Evolutionary conservation across 2,888 invertebrate genomes (phyloP).

Genomic region (Lasioglossum pauxillum): DNA sequence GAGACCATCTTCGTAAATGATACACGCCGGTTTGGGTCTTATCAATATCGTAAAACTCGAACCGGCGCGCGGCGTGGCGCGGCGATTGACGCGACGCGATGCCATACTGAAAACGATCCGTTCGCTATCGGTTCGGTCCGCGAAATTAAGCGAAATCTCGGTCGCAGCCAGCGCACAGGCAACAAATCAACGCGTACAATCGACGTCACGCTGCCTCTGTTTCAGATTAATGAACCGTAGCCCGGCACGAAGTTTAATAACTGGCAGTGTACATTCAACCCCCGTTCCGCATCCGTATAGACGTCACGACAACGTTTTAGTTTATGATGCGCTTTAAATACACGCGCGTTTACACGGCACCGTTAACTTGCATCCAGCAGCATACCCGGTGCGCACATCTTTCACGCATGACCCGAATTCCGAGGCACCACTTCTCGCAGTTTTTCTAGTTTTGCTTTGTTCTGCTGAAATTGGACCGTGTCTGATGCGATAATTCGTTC

Average conservation of each 20-base stretch:
- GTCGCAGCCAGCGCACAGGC: not conserved
- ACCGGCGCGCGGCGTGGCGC: not conserved
- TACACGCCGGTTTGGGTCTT: not conserved
- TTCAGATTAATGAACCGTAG: slow-evolving; percentile 48
- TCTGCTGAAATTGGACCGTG: not conserved
- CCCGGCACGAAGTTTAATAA: slow-evolving; percentile 24
- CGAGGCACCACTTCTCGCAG: not conserved
- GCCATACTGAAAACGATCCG: not conserved
- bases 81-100: not conserved
- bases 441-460: not conserved
- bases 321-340: slow-evolving; percentile 37
- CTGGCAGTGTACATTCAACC: slow-evolving; percentile 4
- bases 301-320: slow-evolving; percentile 25
- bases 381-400: not conserved
- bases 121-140: not conserved
- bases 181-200: slow-evolving; percentile 22
- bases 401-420: slow-evolving; percentile 10
- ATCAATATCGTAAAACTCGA: not conserved
- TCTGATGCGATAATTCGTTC: not conserved
- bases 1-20: slow-evolving; percentile 19
- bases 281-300: not conserved
- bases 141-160: slow-evolving; percentile 14
- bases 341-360: not conserved
- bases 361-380: not conserved
- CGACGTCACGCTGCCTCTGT: slow-evolving; percentile 41